Percentiles rank a stretch among this genome's conserved stretches.
Evolutionary conservation across 2,113 vertebrate species (phyloP).

Genomic region (Cercocebus atys): DNA sequence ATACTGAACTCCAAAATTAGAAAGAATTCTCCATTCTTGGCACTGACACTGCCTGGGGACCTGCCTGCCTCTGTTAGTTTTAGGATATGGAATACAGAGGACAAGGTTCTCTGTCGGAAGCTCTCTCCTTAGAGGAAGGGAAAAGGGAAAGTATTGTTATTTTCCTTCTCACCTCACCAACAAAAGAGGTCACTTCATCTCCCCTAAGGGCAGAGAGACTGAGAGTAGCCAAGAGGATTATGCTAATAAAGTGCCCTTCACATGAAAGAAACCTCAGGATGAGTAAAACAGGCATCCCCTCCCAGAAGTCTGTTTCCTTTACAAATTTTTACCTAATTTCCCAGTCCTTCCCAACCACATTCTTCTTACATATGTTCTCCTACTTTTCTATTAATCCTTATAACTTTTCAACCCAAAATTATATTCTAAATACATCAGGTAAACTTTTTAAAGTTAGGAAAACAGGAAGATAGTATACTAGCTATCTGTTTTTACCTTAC

Average conservation of each 20-base stretch:
- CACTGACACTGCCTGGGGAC: not conserved
- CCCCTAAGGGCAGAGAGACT: not conserved
- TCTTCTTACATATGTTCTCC: not conserved
- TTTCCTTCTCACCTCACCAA: not conserved
- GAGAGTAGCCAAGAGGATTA: not conserved
- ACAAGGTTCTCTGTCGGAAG: not conserved
- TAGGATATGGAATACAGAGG: not conserved
- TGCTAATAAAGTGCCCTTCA: not conserved
- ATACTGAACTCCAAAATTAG: not conserved
- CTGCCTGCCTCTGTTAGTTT: not conserved
- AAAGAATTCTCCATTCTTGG: not conserved
- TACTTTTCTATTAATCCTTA: not conserved
- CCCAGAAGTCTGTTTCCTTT: not conserved
- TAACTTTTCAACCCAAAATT: not conserved
- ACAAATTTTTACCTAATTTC: not conserved
- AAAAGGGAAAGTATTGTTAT: not conserved
- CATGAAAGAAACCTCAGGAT: not conserved
- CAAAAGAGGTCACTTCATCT: not conserved
- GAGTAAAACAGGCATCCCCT: not conserved
- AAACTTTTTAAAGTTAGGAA: not conserved
- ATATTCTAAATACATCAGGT: not conserved
- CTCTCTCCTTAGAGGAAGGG: not conserved
- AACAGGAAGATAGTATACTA: not conserved
- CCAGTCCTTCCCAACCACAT: not conserved
- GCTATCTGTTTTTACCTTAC: not conserved